phyloP scores from a whole-genome alignment of 1,140 invertebrate genomes.

The Lepidotrigona ventralis region DNA sequence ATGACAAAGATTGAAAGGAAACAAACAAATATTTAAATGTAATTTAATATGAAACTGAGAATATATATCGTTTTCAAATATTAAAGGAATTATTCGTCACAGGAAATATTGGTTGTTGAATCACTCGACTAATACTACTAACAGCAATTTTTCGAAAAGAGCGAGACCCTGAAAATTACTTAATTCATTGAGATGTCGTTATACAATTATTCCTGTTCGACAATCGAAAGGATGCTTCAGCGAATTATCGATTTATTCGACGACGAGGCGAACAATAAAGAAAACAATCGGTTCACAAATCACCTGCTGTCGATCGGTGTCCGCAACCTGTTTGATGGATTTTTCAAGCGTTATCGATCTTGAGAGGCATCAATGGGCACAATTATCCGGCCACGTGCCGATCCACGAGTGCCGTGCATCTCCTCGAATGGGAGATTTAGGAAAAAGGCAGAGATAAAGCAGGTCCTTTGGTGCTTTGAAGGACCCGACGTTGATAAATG shows the following conservation, averaged over 20 bases:
- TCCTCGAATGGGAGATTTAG: conserved; percentile 2
- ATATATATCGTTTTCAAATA: no score
- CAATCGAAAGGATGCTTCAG: no score
- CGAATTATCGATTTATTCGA: background rate
- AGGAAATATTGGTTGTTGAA: no score
- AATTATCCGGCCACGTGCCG: conserved; percentile 72
- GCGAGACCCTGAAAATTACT: no score
- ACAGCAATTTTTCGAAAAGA: no score
- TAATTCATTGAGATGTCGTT: no score
- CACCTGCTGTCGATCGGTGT: conserved; percentile 32
- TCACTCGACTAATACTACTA: no score
- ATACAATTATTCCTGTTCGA: no score
- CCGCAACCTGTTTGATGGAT: conserved; percentile 45
- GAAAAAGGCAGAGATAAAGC: conserved; percentile 50
- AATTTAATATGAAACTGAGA: no score
- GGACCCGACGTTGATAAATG: conserved; percentile 68
- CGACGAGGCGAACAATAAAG: background rate
- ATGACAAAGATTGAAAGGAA: no score
- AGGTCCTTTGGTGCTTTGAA: conserved; percentile 61
- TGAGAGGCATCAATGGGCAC: conserved; percentile 62
- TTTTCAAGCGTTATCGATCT: conserved; percentile 45
- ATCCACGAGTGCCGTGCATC: background rate
- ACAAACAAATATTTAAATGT: no score
- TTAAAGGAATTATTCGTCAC: no score
- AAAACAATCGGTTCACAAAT: conserved; percentile 1